phyloP scores from a whole-genome alignment of 2,113 vertebrate species.

The Acanthisitta chloris region DNA sequence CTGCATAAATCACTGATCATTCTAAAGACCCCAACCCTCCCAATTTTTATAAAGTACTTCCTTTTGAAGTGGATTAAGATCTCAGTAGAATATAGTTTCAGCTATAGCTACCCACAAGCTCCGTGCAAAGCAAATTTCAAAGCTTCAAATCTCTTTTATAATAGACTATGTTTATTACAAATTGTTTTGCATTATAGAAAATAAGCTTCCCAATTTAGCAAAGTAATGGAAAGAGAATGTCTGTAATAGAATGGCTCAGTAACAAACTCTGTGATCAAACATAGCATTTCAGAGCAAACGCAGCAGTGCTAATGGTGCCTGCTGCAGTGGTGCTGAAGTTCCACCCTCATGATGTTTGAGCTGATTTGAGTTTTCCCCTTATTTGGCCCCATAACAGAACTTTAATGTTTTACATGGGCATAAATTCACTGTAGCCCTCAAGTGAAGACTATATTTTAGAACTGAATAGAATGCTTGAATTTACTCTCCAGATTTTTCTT shows the following conservation, averaged over 20 bases:
- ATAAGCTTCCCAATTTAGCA: conserved; percentile 12
- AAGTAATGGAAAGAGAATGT: conserved; percentile 24
- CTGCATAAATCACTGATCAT: not conserved
- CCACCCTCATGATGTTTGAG: not conserved
- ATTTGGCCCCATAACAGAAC: conserved; percentile 31
- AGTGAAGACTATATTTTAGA: conserved; percentile 65
- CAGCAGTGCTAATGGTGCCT: not conserved
- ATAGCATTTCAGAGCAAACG: not conserved
- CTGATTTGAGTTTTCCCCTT: conserved; percentile 56
- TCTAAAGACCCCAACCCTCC: accelerated
- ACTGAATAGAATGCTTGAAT: conserved; percentile 69
- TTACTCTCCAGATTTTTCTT: conserved; percentile 68
- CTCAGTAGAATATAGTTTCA: not conserved
- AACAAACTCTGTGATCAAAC: not conserved
- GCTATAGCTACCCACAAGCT: not conserved
- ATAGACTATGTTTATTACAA: not conserved
- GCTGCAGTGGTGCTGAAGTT: conserved; percentile 20
- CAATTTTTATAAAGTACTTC: not conserved
- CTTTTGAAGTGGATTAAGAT: not conserved
- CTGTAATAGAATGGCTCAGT: conserved; percentile 34
- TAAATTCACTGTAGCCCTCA: conserved; percentile 64
- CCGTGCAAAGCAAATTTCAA: not conserved
- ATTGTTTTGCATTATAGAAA: conserved; percentile 2
- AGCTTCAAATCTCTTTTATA: not conserved
- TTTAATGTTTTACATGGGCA: conserved; percentile 61